These are phyloP conservation scores for Penaeus japonicus DNA, from an alignment of 1,140 invertebrate genomes.

Conservation along the genomic window DNA sequence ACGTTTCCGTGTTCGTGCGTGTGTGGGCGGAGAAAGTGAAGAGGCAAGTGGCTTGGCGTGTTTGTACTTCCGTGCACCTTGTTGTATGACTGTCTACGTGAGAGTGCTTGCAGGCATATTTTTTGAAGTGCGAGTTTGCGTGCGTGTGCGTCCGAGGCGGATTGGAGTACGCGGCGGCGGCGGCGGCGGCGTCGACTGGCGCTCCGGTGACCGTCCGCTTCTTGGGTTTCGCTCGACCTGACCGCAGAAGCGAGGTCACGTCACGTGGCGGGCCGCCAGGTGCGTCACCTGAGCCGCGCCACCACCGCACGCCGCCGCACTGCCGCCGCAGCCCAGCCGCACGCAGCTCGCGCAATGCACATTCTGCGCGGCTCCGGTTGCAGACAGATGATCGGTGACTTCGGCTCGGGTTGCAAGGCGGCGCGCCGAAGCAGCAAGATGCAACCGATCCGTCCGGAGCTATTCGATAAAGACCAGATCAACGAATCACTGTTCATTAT, in stretches of 20 bases:
- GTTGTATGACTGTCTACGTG: too few relatives aligned
- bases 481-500: too few relatives aligned
- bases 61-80: too few relatives aligned
- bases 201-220: neutral
- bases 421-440: too few relatives aligned
- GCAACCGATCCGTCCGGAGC: too few relatives aligned
- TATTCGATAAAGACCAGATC: too few relatives aligned
- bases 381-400: neutral
- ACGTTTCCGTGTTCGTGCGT: too few relatives aligned
- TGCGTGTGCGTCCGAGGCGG: neutral
- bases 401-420: neutral
- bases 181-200: neutral
- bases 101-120: too few relatives aligned
- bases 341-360: neutral
- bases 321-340: neutral
- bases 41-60: too few relatives aligned
- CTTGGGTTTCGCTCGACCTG: neutral
- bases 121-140: neutral
- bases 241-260: neutral
- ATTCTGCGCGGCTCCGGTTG: constrained; percentile 17
- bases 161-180: neutral
- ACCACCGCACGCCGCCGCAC: neutral
- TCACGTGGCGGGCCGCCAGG: neutral
- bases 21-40: too few relatives aligned
- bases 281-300: neutral